These are phyloP conservation scores for Catostylus mosaicus DNA, from an alignment of 30 jellyfish, hydroid and myxozoan species.

Conservation along the genomic window DNA sequence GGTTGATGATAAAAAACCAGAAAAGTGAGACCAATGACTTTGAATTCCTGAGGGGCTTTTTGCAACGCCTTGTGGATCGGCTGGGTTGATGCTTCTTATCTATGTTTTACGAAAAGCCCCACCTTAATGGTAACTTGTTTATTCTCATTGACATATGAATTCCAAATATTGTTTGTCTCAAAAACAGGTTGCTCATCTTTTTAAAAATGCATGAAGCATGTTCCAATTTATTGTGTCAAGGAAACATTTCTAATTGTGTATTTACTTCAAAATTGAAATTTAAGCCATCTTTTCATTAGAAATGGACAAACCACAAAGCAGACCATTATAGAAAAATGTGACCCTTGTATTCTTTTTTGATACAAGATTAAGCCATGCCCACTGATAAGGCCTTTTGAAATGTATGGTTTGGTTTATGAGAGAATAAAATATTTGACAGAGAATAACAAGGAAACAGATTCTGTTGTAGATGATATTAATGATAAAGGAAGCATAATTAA, in stretches of 20 bases:
- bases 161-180: too few species aligned
- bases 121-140: too few species aligned
- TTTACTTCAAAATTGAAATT: not conserved
- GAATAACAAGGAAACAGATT: not conserved
- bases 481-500: not conserved
- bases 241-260: not conserved
- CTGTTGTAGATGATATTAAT: not conserved
- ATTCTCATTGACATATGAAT: too few species aligned
- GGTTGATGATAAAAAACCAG: too few species aligned
- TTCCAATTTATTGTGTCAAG: too few species aligned
- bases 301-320: not conserved
- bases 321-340: not conserved
- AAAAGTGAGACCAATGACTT: too few species aligned
- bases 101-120: too few species aligned
- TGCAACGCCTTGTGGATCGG: too few species aligned
- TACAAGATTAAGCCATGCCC: not conserved
- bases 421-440: not conserved
- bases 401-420: not conserved
- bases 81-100: too few species aligned
- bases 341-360: not conserved
- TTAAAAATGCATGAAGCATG: too few species aligned
- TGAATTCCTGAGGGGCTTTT: too few species aligned
- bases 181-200: too few species aligned
- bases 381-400: not conserved
- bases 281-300: not conserved